These are phyloP conservation scores for Stegana nigrithorax DNA, from an alignment of 2,888 invertebrate species.

Conservation along the genomic window DNA sequence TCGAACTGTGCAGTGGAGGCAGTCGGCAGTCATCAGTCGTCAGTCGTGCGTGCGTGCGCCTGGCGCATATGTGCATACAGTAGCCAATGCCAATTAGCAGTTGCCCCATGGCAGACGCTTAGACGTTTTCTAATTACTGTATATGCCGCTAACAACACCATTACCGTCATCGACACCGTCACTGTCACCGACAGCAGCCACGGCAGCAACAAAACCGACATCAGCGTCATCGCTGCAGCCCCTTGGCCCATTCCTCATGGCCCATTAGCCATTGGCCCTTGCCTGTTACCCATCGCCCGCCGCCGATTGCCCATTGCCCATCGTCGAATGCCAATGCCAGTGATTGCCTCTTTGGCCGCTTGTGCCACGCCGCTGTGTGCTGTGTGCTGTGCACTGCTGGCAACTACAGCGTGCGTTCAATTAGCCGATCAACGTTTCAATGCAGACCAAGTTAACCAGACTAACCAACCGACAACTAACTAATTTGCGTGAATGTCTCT, in stretches of 20 bases:
- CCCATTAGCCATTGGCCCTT: too few relatives aligned
- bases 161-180: not conserved
- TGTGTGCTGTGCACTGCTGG: too few relatives aligned
- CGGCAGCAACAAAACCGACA: too few relatives aligned
- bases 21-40: not conserved
- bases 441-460: too few relatives aligned
- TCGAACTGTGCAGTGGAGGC: not conserved
- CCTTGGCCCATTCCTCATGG: not conserved
- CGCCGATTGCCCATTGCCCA: not conserved
- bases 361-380: not conserved
- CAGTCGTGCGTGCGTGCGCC: not conserved
- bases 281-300: not conserved
- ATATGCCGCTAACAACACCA: not conserved
- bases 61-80: not conserved
- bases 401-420: not conserved
- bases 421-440: not conserved
- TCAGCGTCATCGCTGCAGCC: too few relatives aligned
- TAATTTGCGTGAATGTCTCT: slow-evolving; percentile 5
- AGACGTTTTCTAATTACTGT: not conserved
- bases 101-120: not conserved
- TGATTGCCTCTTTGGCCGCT: not conserved
- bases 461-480: not conserved
- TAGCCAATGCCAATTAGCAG: not conserved
- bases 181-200: not conserved
- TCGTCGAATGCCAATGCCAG: not conserved